Evolutionary conservation across 2,888 invertebrate genomes (phyloP), one percentile per base, ranked within the genome.

Genomic region (Cheilosia urbana): DNA sequence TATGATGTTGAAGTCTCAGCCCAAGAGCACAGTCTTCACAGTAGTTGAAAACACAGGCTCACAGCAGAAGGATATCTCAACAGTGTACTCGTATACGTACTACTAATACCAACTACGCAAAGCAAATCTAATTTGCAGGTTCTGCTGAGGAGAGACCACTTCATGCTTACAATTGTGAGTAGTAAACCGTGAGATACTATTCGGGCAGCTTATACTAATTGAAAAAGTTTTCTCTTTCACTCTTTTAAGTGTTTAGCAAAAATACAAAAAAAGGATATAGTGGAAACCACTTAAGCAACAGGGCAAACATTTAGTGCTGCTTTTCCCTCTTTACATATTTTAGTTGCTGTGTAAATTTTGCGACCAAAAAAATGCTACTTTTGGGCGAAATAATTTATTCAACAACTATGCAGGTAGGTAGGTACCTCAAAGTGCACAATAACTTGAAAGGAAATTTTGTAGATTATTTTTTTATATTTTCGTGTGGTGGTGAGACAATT

Each of bases 211-310:
- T 53, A 45, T 37, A 55, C 69, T 63, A 78, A 69, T 78, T 62
- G 62, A 55, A 63, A 62, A 77, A 69, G 68, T 77, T 71, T 47
- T 21, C 55, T 71, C 62, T 69, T 69, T 21, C 49, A 75, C 63
- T 73, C 45, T 30, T 60, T 60, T 51, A 68, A 68, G 68, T 37
- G 76, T 66, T 17, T 57, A 27, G 17, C 19, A 19, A 37, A n/a
- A 19, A 37, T 13, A 47, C 2, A 58, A 37, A 37, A 37, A 58
- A 37, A 37, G 7, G 34, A 17, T 17, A 55, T 7, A 34, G 7
- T 17, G 21, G 6, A 13, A 19, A 19, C 37, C n/a, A 40, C 19
- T 11, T 11, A 65, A 49, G 49, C 49, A 65, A 65, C 49, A 51
- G 49, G 19, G 51, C 49, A 21, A 65, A 49, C 65, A 65, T 65